phyloP scores from a whole-genome alignment of 2,113 vertebrate species.

The Microcebus ravelobensis region DNA sequence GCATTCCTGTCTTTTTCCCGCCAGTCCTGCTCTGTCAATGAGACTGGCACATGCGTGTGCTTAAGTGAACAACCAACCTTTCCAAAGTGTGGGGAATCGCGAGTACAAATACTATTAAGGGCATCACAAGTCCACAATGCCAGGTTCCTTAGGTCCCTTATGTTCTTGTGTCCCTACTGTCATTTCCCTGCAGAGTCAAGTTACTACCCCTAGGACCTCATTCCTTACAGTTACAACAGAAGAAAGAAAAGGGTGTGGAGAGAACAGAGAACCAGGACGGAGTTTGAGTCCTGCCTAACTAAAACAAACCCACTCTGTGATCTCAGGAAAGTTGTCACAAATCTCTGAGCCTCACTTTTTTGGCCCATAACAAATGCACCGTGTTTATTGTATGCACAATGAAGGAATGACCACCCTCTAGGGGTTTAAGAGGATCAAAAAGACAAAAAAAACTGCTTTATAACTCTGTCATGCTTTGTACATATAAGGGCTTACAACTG shows the following conservation, averaged over 20 bases:
- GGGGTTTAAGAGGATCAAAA: background rate
- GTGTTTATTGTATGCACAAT: background rate
- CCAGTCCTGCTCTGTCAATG: background rate
- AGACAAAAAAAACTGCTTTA: background rate
- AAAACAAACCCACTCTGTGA: background rate
- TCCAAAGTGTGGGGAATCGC: background rate
- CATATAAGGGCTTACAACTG: background rate
- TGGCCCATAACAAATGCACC: background rate
- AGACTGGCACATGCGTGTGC: background rate
- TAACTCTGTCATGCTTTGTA: background rate
- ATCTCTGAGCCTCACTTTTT: background rate
- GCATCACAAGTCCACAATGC: background rate
- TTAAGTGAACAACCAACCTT: constrained; percentile 2
- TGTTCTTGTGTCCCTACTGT: background rate
- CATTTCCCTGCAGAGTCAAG: constrained; percentile 14
- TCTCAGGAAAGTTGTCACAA: background rate
- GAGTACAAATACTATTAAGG: background rate
- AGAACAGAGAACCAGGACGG: background rate
- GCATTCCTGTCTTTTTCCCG: background rate
- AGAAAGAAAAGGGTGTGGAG: constrained; percentile 2
- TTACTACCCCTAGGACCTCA: background rate
- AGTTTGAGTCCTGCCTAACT: background rate
- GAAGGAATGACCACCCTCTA: background rate
- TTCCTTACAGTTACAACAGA: background rate
- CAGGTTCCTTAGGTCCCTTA: background rate